Evolutionary conservation across 2,888 invertebrate genomes (phyloP).

Genomic region (Xestia sexstrigata): DNA sequence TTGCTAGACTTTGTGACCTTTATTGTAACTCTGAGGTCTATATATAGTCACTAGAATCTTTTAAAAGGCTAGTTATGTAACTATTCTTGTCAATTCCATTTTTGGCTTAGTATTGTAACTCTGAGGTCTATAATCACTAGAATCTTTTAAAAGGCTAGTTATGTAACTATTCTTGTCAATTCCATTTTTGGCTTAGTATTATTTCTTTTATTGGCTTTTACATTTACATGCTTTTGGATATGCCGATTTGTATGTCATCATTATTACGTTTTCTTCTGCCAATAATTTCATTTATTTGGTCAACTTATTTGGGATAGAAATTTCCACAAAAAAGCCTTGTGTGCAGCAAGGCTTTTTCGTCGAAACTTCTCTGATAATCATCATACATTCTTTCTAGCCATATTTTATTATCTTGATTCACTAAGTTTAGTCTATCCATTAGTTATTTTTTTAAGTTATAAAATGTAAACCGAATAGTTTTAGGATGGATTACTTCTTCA

Average conservation of each 20-base stretch:
- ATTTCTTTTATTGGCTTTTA: background rate
- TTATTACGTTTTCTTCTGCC: background rate
- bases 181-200: background rate
- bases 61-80: background rate
- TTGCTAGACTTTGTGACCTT: background rate
- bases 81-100: background rate
- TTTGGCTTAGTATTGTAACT: background rate
- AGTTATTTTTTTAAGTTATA: background rate
- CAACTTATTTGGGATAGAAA: too few relatives aligned
- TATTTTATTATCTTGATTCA: background rate
- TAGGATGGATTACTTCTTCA: background rate
- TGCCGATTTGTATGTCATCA: background rate
- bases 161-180: background rate
- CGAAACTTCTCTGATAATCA: background rate
- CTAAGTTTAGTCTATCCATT: background rate
- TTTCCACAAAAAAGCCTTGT: too few relatives aligned
- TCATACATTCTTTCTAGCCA: background rate
- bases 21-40: background rate
- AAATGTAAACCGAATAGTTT: background rate
- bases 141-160: too few relatives aligned
- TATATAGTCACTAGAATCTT: background rate
- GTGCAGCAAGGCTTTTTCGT: background rate
- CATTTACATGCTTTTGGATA: background rate
- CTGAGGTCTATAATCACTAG: too few relatives aligned
- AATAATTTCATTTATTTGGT: background rate